Evolutionary conservation across 2,888 invertebrate species (phyloP).

Genomic region (Acleris cristana): DNA sequence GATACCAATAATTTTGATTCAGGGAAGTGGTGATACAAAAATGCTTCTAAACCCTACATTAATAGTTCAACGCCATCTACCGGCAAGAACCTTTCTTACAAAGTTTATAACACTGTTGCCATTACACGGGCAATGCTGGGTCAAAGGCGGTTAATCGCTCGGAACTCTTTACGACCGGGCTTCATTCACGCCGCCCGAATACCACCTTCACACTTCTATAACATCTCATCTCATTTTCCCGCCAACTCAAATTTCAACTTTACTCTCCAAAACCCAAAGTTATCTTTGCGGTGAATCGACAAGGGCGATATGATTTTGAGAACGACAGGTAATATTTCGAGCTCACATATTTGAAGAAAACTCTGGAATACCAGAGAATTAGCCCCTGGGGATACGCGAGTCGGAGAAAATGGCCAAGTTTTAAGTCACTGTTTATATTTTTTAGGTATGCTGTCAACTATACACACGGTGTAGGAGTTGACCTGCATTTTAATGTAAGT

Average conservation of each 20-base stretch:
- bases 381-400: constrained; percentile 11
- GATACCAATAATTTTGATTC: no score
- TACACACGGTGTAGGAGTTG: no score
- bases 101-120: constrained; percentile 36
- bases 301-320: not conserved
- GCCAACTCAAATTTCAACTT: not conserved
- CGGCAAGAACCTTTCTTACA: constrained; percentile 33
- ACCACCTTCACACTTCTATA: constrained; percentile 42
- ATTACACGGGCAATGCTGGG: constrained; percentile 43
- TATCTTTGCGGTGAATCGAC: not conserved
- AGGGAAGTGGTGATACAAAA: no score
- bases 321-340: constrained; percentile 22
- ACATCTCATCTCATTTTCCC: constrained; percentile 41
- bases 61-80: constrained; percentile 19
- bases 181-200: constrained; percentile 51
- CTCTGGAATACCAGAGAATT: constrained; percentile 43
- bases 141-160: constrained; percentile 66
- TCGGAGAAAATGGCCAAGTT: constrained; percentile 4
- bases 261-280: not conserved
- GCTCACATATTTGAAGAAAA: constrained; percentile 39
- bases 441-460: no score
- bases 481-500: no score
- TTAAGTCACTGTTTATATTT: not conserved
- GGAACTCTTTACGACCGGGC: constrained; percentile 66
- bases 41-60: not conserved